Percentiles rank a stretch among this genome's conserved stretches.
Evolutionary conservation across 2,113 vertebrate genomes (phyloP).

Genomic region (Bubo scandiacus): DNA sequence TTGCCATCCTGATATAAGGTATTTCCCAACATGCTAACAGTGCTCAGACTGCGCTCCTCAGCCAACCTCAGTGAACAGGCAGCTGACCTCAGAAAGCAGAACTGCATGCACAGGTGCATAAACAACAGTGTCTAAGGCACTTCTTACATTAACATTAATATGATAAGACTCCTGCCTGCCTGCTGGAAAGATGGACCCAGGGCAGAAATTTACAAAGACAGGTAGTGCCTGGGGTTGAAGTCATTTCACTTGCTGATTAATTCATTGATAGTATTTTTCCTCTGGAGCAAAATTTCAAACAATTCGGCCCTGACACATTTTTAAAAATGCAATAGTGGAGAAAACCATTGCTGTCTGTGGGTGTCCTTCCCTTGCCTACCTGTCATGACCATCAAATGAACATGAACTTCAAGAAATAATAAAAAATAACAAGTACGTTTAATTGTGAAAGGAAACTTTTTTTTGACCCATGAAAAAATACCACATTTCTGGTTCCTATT

Average conservation of each 20-base stretch:
- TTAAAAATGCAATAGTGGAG: neutral
- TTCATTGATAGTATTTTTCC: neutral
- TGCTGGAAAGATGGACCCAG: neutral
- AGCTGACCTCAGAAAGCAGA: neutral
- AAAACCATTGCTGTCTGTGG: neutral
- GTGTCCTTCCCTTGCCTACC: neutral
- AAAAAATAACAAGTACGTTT: neutral
- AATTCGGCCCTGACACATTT: neutral
- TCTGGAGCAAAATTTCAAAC: neutral
- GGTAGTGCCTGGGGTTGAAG: neutral
- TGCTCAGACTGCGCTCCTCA: neutral
- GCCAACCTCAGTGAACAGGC: neutral
- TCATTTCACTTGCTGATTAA: slow-evolving; percentile 24
- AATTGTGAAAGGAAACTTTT: neutral
- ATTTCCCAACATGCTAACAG: neutral
- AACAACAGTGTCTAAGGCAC: neutral
- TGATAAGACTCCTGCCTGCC: neutral
- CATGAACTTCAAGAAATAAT: neutral
- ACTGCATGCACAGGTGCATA: accelerated
- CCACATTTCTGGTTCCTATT: neutral
- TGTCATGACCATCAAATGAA: neutral
- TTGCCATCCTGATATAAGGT: neutral
- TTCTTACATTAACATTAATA: neutral
- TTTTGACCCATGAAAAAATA: neutral
- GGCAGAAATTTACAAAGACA: neutral